Evolutionary conservation across 2,888 invertebrate genomes (phyloP).

Genomic region (Spicauda simplicius): DNA sequence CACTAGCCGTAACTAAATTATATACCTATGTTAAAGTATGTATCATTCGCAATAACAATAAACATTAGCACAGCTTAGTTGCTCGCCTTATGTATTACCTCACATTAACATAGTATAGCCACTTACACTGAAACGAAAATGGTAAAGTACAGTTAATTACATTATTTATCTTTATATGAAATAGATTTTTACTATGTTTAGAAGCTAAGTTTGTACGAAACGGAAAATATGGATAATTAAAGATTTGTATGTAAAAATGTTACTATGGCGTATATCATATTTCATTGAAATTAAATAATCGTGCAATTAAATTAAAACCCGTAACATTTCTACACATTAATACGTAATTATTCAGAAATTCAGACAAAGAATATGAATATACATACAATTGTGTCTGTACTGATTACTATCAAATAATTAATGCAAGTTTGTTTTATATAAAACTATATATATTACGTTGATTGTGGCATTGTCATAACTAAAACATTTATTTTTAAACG

Average conservation of each 20-base stretch:
- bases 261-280: background rate
- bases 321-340: too few relatives aligned
- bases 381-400: too few relatives aligned
- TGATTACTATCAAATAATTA: too few relatives aligned
- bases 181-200: background rate
- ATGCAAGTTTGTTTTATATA: too few relatives aligned
- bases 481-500: too few relatives aligned
- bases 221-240: background rate
- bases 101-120: constrained; percentile 5
- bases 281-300: too few relatives aligned
- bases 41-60: background rate
- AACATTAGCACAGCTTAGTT: constrained; percentile 6
- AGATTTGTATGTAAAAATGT: background rate
- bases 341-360: too few relatives aligned
- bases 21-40: background rate
- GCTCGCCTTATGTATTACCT: constrained; percentile 27
- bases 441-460: too few relatives aligned
- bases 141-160: background rate
- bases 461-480: too few relatives aligned
- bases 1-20: background rate
- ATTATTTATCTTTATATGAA: background rate
- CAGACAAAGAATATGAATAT: too few relatives aligned
- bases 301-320: too few relatives aligned
- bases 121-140: background rate
- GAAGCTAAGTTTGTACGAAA: background rate